A percentile compares a stretch with the other conserved stretches of the same genome.
Evolutionary conservation across 2,797 vertebrate species (phyloP).

Genomic region (Peromyscus nudipes): DNA sequence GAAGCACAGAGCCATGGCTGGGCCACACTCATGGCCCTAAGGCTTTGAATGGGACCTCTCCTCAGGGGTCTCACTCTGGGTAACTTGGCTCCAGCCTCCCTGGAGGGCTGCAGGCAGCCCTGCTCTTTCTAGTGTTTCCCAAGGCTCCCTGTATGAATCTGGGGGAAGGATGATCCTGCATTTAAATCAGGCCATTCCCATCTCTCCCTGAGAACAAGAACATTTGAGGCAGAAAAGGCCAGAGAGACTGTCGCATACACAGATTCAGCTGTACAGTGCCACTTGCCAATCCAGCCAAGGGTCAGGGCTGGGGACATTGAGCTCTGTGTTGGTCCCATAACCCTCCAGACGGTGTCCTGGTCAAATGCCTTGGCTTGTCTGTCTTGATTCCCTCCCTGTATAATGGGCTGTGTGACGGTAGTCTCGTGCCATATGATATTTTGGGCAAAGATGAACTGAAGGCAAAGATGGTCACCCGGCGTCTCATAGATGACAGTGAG

Average conservation of each 20-base stretch:
- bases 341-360: background rate
- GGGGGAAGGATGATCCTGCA: background rate
- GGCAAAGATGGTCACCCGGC: too few relatives aligned
- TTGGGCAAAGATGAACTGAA: background rate
- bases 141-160: background rate
- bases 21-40: background rate
- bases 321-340: background rate
- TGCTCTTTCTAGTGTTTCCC: background rate
- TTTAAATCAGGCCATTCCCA: slow-evolving; percentile 22
- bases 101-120: background rate
- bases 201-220: slow-evolving; percentile 7
- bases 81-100: background rate
- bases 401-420: background rate
- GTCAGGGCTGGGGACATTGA: background rate
- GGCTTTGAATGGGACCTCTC: background rate
- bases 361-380: background rate
- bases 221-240: background rate
- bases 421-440: background rate
- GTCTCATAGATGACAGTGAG: background rate
- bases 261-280: background rate
- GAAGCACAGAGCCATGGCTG: background rate
- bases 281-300: background rate
- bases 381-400: too few relatives aligned
- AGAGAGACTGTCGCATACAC: background rate
- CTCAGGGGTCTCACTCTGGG: background rate